Evolutionary conservation across 2,113 vertebrate genomes (phyloP).

Genomic region (Etheostoma cragini): DNA sequence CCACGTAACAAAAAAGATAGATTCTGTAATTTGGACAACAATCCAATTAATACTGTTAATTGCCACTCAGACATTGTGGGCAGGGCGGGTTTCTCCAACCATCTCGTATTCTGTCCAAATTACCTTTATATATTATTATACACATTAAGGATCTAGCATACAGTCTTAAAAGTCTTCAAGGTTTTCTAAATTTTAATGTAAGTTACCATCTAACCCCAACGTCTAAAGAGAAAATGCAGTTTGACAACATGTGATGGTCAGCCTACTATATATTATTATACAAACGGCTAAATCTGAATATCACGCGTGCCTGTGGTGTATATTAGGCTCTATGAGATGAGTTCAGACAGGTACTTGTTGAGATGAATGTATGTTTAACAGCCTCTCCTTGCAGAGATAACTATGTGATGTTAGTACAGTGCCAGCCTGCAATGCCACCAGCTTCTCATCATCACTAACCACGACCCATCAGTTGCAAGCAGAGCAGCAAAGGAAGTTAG

Average conservation of each 20-base stretch:
- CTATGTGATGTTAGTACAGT: neutral
- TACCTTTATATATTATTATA: too few species aligned
- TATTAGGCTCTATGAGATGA: neutral
- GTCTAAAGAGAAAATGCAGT: neutral
- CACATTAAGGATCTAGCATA: too few species aligned
- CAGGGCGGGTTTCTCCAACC: too few species aligned
- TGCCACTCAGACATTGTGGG: too few species aligned
- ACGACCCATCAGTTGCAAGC: slow-evolving; percentile 33
- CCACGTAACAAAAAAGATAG: neutral
- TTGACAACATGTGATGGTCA: neutral
- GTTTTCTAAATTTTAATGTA: too few species aligned
- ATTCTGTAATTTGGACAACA: too few species aligned
- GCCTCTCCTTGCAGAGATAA: neutral
- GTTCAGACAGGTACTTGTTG: neutral
- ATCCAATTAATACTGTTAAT: too few species aligned
- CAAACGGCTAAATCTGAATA: neutral
- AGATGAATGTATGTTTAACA: neutral
- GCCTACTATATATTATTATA: neutral
- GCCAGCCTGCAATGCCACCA: neutral
- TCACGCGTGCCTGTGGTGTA: neutral
- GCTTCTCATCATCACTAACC: slow-evolving; percentile 33
- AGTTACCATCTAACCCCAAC: too few species aligned
- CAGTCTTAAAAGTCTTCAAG: too few species aligned
- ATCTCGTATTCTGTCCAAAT: too few species aligned
- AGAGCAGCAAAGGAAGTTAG: slow-evolving; percentile 41